phyloP scores from a whole-genome alignment of 2,797 vertebrate genomes.

The Galago senegalensis region DNA sequence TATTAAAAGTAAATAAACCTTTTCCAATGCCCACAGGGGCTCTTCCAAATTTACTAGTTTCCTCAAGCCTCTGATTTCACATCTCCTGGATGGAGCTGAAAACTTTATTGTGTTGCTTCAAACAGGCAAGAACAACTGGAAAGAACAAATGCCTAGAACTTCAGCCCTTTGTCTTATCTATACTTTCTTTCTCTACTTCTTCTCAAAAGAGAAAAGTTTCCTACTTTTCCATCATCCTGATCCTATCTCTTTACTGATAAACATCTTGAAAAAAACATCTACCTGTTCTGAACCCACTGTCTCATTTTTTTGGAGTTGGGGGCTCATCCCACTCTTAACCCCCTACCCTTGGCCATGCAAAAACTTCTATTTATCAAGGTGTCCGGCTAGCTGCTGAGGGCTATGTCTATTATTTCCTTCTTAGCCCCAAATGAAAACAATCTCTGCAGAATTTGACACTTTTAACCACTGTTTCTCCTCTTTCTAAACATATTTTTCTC shows the following conservation, averaged over 20 bases:
- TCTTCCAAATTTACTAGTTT: not conserved
- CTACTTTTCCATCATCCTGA: not conserved
- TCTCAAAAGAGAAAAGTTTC: not conserved
- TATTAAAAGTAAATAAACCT: slow-evolving; percentile 1
- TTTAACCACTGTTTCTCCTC: not conserved
- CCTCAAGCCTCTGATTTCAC: not conserved
- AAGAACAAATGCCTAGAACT: not conserved
- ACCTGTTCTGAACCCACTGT: not conserved
- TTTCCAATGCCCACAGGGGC: not conserved
- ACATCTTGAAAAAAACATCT: not conserved
- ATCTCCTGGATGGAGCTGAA: not conserved
- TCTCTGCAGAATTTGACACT: not conserved
- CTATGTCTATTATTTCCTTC: not conserved
- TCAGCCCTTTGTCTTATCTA: not conserved
- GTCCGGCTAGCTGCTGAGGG: not conserved
- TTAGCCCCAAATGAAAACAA: not conserved
- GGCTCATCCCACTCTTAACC: not conserved
- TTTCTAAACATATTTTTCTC: slow-evolving; percentile 9
- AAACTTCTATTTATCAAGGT: not conserved
- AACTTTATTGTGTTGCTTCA: not conserved
- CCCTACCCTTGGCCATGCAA: not conserved
- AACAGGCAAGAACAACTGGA: not conserved
- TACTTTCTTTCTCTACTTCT: not conserved
- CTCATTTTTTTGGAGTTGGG: not conserved
- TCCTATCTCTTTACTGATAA: not conserved